A percentile compares a stretch with the other conserved stretches of the same genome.
phyloP scores from a whole-genome alignment of 64 coral and sea anemone genomes.

The Pocillopora verrucosa region DNA sequence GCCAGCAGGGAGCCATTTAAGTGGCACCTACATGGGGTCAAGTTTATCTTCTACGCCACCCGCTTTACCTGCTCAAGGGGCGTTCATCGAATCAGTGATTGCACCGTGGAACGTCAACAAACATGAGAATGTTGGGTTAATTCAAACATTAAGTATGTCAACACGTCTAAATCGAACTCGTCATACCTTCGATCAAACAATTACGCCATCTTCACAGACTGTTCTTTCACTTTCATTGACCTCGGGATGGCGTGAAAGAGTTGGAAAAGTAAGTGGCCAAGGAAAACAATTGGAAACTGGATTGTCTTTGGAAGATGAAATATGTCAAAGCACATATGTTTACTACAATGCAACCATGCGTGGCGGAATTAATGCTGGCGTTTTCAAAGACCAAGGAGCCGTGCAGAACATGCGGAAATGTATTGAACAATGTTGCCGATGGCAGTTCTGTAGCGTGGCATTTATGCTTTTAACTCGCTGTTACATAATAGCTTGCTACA shows the following conservation, averaged over 20 bases:
- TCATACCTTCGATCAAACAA: slow-evolving; percentile 31
- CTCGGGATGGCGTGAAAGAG: not conserved
- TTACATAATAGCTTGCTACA: slow-evolving; percentile 75
- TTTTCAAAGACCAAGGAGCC: slow-evolving; percentile 77
- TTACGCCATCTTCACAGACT: slow-evolving; percentile 45
- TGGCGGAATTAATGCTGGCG: slow-evolving; percentile 80
- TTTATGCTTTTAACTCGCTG: slow-evolving; percentile 84
- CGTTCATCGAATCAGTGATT: slow-evolving; percentile 36
- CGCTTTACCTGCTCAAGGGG: slow-evolving; percentile 32
- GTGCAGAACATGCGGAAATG: slow-evolving; percentile 92
- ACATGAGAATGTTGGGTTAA: slow-evolving; percentile 2
- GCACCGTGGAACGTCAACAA: slow-evolving; percentile 11
- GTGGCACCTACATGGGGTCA: not conserved
- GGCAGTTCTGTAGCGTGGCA: slow-evolving; percentile 84
- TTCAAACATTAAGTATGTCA: slow-evolving; percentile 62
- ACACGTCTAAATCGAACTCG: slow-evolving; percentile 16
- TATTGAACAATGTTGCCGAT: slow-evolving; percentile 71
- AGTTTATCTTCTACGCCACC: slow-evolving; percentile 38
- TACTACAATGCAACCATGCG: slow-evolving; percentile 81
- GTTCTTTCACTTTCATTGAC: not conserved
- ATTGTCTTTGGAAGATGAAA: slow-evolving; percentile 1
- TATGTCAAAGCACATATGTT: slow-evolving; percentile 40
- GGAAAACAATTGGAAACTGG: not conserved
- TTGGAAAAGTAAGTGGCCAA: not conserved
- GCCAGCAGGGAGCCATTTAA: not conserved